These are phyloP conservation scores for Gallirallus australis DNA, from an alignment of 2,797 vertebrate species.

Conservation along the genomic window DNA sequence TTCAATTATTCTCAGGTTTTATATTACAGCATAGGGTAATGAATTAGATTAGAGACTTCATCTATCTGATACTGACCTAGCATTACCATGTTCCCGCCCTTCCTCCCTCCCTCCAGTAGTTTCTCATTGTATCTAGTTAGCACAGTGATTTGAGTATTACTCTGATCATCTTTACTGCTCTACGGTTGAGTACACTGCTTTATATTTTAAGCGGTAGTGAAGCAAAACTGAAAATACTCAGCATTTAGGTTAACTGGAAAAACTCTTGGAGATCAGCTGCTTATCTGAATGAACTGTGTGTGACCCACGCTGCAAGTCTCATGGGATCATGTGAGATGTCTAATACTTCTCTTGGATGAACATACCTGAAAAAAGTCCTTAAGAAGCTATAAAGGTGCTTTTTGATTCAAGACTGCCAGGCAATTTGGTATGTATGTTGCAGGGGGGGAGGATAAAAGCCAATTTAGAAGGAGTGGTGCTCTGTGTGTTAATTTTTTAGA, in stretches of 20 bases:
- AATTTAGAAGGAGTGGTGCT: background rate
- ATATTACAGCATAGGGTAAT: background rate
- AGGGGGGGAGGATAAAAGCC: background rate
- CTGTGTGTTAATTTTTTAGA: background rate
- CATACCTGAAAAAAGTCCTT: background rate
- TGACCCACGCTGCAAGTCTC: constrained; percentile 8
- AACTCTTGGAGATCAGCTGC: constrained; percentile 2
- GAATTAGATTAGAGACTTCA: constrained; percentile 56
- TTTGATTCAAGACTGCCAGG: background rate
- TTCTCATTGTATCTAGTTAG: constrained; percentile 10
- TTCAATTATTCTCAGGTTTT: constrained; percentile 9
- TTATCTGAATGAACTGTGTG: constrained; percentile 7
- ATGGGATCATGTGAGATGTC: background rate
- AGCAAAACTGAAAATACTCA: constrained; percentile 18
- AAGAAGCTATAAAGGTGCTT: constrained; percentile 21
- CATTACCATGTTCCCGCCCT: constrained; percentile 53
- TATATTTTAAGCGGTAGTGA: background rate
- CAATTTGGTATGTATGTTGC: constrained; percentile 45
- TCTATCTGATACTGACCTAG: constrained; percentile 26
- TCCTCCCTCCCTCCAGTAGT: background rate
- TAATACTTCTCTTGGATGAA: constrained; percentile 22
- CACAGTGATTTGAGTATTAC: background rate
- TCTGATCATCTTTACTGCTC: background rate
- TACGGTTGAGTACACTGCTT: background rate
- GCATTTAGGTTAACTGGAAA: background rate